phyloP scores from a whole-genome alignment of 2,888 invertebrate species.

The Balanococcus diminutus region DNA sequence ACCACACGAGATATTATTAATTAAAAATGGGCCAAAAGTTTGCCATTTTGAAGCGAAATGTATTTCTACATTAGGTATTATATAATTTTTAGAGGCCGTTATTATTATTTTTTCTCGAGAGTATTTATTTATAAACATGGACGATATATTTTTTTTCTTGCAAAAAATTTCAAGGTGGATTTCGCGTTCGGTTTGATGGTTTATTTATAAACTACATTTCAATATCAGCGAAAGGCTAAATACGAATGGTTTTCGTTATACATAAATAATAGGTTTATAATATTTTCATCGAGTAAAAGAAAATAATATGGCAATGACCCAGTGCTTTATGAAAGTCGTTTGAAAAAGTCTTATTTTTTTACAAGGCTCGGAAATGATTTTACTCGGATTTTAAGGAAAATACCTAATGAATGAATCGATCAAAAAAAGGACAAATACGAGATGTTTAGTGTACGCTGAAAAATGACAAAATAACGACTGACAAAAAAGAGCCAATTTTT shows the following conservation, averaged over 20 bases:
- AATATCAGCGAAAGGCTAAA: not conserved
- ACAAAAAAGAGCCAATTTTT: too few species aligned
- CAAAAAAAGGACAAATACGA: too few species aligned
- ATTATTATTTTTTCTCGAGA: not conserved
- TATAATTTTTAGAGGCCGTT: not conserved
- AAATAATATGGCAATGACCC: not conserved
- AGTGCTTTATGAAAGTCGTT: not conserved
- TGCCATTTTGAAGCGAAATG: not conserved
- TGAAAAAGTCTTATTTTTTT: not conserved
- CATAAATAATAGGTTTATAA: too few species aligned
- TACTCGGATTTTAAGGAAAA: too few species aligned
- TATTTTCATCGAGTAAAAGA: not conserved
- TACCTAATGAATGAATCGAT: too few species aligned
- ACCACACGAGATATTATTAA: not conserved
- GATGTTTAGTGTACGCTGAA: too few species aligned
- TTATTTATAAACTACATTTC: slow-evolving; percentile 23
- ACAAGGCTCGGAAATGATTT: too few species aligned
- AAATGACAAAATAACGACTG: too few species aligned
- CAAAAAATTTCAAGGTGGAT: not conserved
- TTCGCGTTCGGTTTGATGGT: not conserved
- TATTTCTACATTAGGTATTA: not conserved
- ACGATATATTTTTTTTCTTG: not conserved
- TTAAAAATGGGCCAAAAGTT: not conserved
- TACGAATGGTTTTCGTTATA: not conserved
- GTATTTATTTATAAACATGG: not conserved